A percentile compares a stretch with the other conserved stretches of the same genome.
phyloP scores from a whole-genome alignment of 2,797 vertebrate species.

The Coendou prehensilis region DNA sequence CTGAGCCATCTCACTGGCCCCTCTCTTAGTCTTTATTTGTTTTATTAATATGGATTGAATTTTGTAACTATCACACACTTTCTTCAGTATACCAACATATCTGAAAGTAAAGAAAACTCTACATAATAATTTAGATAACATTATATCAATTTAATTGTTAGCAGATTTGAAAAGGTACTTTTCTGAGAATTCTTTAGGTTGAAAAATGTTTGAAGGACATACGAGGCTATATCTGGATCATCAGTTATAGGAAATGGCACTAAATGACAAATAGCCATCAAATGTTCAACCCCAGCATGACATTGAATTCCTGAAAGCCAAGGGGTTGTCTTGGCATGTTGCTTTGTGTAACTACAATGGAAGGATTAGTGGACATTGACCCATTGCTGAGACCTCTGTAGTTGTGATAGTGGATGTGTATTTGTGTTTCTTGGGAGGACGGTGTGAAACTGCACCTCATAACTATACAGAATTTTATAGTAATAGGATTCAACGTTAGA shows the following conservation, averaged over 20 bases:
- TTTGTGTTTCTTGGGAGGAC: rapidly evolving
- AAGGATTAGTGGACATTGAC: background rate
- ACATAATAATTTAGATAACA: background rate
- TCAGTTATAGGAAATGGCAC: background rate
- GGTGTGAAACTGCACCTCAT: background rate
- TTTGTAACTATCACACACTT: background rate
- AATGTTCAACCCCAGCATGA: background rate
- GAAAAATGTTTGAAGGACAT: background rate
- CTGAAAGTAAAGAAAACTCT: background rate
- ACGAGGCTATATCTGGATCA: background rate
- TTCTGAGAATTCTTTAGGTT: background rate
- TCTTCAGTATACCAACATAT: background rate
- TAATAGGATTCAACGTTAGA: background rate
- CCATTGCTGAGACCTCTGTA: background rate
- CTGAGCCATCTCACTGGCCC: no score
- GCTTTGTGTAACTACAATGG: background rate
- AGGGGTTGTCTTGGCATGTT: rapidly evolving
- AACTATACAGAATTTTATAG: background rate
- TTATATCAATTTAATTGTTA: background rate
- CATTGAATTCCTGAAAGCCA: background rate
- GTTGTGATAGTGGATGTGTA: background rate
- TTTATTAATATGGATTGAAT: slow-evolving; percentile 11
- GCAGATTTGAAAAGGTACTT: background rate
- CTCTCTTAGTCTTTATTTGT: background rate
- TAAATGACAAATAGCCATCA: background rate